Conservation (phyloP, 2,797 vertebrate species). For the Rousettus madagascariensis region DNA sequence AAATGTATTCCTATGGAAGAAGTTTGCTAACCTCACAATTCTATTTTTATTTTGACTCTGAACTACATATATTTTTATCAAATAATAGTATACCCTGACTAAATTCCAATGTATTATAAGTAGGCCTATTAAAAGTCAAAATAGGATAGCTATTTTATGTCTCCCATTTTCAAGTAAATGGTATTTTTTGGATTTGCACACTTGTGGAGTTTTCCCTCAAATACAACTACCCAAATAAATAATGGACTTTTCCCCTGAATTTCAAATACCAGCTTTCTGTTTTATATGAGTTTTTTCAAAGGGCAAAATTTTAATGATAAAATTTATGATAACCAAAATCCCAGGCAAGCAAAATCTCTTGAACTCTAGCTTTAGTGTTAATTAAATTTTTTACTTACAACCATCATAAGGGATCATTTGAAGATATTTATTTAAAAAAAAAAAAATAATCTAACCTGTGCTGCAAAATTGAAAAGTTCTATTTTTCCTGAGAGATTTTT, state of each 20-base stretch:
- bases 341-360: constrained; percentile 44
- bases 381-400: constrained; percentile 48
- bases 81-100: background rate
- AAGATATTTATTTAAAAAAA: background rate
- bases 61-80: background rate
- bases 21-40: background rate
- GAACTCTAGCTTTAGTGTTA: background rate
- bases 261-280: constrained; percentile 50
- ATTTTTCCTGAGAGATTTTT: background rate
- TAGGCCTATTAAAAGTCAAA: background rate
- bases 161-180: background rate
- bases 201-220: background rate
- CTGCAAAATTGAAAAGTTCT: background rate
- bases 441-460: background rate
- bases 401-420: background rate
- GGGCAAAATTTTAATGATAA: constrained; percentile 56
- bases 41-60: background rate
- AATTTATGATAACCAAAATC: constrained; percentile 54
- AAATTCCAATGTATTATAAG: background rate
- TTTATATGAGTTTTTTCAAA: constrained; percentile 4
- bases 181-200: background rate
- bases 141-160: background rate
- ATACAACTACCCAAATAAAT: background rate
- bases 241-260: background rate
- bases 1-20: background rate